Percentiles rank a stretch among this genome's conserved stretches.
Evolutionary conservation across 2,113 vertebrate genomes (phyloP).

Genomic region (Oncorhynchus keta): DNA sequence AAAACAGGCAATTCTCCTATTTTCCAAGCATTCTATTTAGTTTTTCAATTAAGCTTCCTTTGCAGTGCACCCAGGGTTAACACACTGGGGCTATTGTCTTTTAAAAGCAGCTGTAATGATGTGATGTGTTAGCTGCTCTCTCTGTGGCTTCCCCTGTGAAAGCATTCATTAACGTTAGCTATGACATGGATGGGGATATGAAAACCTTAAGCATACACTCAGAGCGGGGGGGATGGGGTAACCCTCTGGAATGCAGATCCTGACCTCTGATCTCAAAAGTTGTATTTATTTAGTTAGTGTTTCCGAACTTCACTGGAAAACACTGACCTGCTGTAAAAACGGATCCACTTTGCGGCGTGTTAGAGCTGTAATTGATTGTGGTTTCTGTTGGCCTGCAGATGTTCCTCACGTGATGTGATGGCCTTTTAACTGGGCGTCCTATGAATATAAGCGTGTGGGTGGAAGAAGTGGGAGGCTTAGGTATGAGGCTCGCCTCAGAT

Average conservation of each 20-base stretch:
- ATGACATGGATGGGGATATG: not conserved
- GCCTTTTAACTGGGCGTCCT: not conserved
- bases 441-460: too few species aligned
- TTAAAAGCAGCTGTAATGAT: slow-evolving; percentile 48
- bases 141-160: slow-evolving; percentile 16
- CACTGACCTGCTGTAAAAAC: not conserved
- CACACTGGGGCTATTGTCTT: not conserved
- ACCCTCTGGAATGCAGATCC: slow-evolving; percentile 35
- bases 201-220: not conserved
- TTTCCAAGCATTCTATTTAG: slow-evolving; percentile 34
- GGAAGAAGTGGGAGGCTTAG: not conserved
- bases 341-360: not conserved
- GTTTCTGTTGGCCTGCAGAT: not conserved
- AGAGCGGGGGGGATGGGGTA: slow-evolving; percentile 10
- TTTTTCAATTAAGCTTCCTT: slow-evolving; percentile 34
- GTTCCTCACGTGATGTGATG: not conserved
- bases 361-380: not conserved
- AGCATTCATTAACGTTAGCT: slow-evolving; percentile 49
- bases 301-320: not conserved
- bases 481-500: not conserved
- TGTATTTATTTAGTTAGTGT: slow-evolving; percentile 40
- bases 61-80: slow-evolving; percentile 12
- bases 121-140: slow-evolving; percentile 32
- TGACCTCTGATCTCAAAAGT: slow-evolving; percentile 4
- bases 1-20: slow-evolving; percentile 3